These are phyloP conservation scores for Lepus oiostolus DNA, from an alignment of 2,797 vertebrate genomes.

Conservation along the genomic window DNA sequence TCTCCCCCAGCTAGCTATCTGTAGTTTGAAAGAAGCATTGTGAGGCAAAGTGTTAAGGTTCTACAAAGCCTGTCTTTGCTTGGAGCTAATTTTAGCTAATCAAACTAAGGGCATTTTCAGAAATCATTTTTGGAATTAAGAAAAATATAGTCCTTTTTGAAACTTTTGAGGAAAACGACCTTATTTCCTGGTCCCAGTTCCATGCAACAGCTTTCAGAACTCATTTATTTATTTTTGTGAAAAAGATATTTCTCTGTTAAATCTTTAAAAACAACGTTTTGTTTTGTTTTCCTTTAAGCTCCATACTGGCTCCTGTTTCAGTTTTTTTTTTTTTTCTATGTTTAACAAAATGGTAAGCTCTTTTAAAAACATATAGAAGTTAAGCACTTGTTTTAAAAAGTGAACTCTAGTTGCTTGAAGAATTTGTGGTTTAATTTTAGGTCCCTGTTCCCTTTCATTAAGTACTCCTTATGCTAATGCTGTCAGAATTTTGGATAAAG, in stretches of 20 bases:
- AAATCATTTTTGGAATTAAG: constrained; percentile 64
- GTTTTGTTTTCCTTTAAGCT: background rate
- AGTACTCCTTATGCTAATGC: constrained; percentile 45
- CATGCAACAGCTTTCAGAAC: constrained; percentile 52
- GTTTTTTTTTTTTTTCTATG: background rate
- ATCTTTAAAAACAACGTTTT: constrained; percentile 17
- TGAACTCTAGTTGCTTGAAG: constrained; percentile 49
- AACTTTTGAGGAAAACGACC: constrained; percentile 46
- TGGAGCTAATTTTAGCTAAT: constrained; percentile 69
- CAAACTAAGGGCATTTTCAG: constrained; percentile 64
- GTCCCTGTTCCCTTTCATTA: constrained; percentile 43
- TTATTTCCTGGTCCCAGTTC: constrained; percentile 61
- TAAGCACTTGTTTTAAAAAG: constrained; percentile 51
- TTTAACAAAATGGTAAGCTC: constrained; percentile 38
- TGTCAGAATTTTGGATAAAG: constrained; percentile 64
- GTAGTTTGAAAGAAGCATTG: constrained; percentile 65
- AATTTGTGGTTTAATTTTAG: constrained; percentile 71
- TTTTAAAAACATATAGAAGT: constrained; percentile 57
- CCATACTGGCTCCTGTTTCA: constrained; percentile 35
- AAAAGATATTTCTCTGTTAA: constrained; percentile 36
- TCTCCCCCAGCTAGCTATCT: constrained; percentile 40
- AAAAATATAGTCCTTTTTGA: constrained; percentile 7
- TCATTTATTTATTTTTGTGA: constrained; percentile 24
- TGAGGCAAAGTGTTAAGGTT: constrained; percentile 25
- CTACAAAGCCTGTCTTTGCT: constrained; percentile 44